Conservation (phyloP, 2,888 invertebrate genomes). For the Tachina lurida region DNA sequence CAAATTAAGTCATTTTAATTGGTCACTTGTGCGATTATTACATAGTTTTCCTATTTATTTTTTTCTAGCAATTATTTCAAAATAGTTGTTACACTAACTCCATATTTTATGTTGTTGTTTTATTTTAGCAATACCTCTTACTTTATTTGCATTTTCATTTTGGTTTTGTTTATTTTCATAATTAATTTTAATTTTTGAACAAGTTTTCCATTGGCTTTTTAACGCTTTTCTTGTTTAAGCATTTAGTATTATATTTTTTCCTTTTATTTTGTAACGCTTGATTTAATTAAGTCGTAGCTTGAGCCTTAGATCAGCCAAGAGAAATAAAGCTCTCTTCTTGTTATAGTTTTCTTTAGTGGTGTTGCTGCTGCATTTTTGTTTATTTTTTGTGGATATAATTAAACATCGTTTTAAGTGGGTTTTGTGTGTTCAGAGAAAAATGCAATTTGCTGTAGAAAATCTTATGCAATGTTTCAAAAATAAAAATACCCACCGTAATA, state of each 20-base stretch:
- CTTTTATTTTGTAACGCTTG: constrained; percentile 60
- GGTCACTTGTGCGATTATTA: not conserved
- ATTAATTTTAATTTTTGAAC: constrained; percentile 51
- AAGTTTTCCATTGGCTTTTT: constrained; percentile 18
- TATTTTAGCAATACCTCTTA: constrained; percentile 23
- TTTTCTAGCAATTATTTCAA: constrained; percentile 30
- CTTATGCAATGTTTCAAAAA: too few species aligned
- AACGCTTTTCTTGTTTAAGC: constrained; percentile 36
- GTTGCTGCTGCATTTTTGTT: constrained; percentile 4
- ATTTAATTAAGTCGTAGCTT: constrained; percentile 60
- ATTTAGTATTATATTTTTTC: constrained; percentile 6
- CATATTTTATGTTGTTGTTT: not conserved
- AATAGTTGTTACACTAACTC: constrained; percentile 35
- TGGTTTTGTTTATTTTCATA: constrained; percentile 40
- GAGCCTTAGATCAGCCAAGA: constrained; percentile 30
- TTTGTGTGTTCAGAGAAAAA: too few species aligned
- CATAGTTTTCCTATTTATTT: not conserved
- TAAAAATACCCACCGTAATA: too few species aligned
- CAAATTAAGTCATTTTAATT: not conserved
- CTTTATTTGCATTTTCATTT: constrained; percentile 53
- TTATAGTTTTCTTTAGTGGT: constrained; percentile 7
- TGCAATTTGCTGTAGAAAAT: too few species aligned
- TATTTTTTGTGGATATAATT: constrained; percentile 24
- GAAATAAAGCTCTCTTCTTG: constrained; percentile 23
- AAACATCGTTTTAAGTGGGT: not conserved